phyloP scores from a whole-genome alignment of 2,113 vertebrate genomes.

The Sterrhoptilus dennistouni region DNA sequence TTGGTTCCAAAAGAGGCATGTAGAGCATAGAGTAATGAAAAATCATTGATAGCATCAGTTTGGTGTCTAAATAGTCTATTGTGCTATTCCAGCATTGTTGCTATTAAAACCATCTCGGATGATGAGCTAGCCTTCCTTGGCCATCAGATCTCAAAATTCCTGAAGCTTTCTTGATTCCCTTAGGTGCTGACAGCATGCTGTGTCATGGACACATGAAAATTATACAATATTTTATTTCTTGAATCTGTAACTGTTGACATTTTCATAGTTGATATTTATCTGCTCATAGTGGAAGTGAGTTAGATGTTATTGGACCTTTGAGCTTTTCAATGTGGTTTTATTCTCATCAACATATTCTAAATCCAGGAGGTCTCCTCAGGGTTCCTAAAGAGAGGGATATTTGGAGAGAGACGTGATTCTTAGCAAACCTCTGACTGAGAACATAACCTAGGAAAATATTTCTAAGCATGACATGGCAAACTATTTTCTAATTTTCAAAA shows the following conservation, averaged over 20 bases:
- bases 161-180: background rate
- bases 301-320: background rate
- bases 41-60: conserved; percentile 63
- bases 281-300: background rate
- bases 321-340: background rate
- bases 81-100: background rate
- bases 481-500: background rate
- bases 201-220: background rate
- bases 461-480: background rate
- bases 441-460: background rate
- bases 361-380: background rate
- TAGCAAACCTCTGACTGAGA: background rate
- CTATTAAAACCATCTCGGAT: background rate
- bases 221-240: background rate
- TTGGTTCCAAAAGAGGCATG: conserved; percentile 59
- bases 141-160: background rate
- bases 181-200: background rate
- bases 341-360: background rate
- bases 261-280: background rate
- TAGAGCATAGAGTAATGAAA: conserved; percentile 52
- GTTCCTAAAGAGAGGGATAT: background rate
- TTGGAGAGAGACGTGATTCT: background rate
- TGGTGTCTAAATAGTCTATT: conserved; percentile 58
- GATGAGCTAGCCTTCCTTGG: background rate
- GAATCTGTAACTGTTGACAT: background rate